A percentile compares a stretch with the other conserved stretches of the same genome.
These are phyloP conservation scores for Halichondria panicea DNA, from an alignment of 37 sponge, comb jelly and placozoan species.

Conservation along the genomic window DNA sequence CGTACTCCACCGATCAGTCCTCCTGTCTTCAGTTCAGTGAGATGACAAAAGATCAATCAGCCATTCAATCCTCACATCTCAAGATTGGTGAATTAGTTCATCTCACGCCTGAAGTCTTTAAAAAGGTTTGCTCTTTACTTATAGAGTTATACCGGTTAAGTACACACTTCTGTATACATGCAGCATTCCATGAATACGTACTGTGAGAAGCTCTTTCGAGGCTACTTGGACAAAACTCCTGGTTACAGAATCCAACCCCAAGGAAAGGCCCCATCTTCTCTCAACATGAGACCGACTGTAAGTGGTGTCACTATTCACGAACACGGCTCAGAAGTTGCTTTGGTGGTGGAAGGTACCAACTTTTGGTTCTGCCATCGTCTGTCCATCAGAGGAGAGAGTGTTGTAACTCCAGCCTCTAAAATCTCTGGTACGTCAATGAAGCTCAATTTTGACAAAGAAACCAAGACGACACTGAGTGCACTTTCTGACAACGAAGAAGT, in stretches of 20 bases:
- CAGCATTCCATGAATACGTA: neutral
- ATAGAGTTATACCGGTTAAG: neutral
- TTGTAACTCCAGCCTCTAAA: slow-evolving; percentile 14
- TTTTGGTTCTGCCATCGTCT: slow-evolving; percentile 30
- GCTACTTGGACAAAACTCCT: neutral
- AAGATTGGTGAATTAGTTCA: neutral
- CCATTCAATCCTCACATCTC: neutral
- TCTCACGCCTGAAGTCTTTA: neutral
- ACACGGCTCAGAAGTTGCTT: slow-evolving; percentile 22
- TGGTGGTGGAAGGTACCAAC: slow-evolving; percentile 14
- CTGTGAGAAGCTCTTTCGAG: slow-evolving; percentile 10
- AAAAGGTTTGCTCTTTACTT: neutral
- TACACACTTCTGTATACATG: too few species aligned
- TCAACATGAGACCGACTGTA: slow-evolving; percentile 11
- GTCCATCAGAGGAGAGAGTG: neutral
- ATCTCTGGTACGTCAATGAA: slow-evolving; percentile 10
- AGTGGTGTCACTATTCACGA: slow-evolving; percentile 8
- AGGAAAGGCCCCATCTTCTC: neutral
- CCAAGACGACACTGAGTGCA: neutral
- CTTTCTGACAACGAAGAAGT: neutral
- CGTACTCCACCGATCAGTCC: neutral
- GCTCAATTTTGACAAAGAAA: slow-evolving; percentile 16
- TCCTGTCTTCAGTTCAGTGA: neutral
- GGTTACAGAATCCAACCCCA: neutral
- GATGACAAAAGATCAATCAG: neutral